Evolutionary conservation across 92 coral and sea anemone genomes (phyloP).

Genomic region (Epizoanthus fatuus): DNA sequence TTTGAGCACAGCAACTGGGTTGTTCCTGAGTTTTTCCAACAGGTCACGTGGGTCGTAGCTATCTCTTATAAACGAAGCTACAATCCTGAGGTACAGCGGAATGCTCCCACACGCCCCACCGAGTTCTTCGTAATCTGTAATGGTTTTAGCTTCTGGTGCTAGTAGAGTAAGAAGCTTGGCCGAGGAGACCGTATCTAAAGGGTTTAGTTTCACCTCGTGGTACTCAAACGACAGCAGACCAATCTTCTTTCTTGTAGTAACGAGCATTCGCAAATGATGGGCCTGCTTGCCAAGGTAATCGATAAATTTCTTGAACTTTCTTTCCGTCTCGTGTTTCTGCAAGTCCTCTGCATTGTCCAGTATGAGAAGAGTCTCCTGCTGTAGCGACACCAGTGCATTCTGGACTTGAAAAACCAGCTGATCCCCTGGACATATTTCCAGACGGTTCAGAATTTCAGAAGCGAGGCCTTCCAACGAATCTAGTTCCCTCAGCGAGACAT

Average conservation of each 20-base stretch:
- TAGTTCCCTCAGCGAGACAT: constrained; percentile 45
- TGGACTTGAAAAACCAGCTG: constrained; percentile 53
- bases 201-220: neutral
- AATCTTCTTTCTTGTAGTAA: constrained; percentile 63
- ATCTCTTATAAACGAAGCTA: constrained; percentile 65
- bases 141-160: neutral
- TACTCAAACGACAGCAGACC: constrained; percentile 13
- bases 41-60: constrained; percentile 18
- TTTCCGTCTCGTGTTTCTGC: constrained; percentile 39
- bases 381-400: constrained; percentile 20
- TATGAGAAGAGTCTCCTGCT: constrained; percentile 60
- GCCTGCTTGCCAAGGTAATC: constrained; percentile 49
- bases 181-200: neutral
- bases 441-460: constrained; percentile 41
- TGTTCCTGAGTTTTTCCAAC: constrained; percentile 48
- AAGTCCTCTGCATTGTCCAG: constrained; percentile 86
- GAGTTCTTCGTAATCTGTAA: constrained; percentile 35
- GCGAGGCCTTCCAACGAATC: constrained; percentile 52
- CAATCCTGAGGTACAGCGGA: constrained; percentile 65
- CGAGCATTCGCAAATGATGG: constrained; percentile 52
- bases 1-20: constrained; percentile 53
- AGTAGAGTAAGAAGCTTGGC: constrained; percentile 6
- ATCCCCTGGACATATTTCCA: constrained; percentile 15
- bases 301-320: constrained; percentile 52
- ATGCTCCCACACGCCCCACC: constrained; percentile 70